Evolutionary conservation across 2,113 vertebrate genomes (phyloP).

Genomic region (Anolis carolinensis): DNA sequence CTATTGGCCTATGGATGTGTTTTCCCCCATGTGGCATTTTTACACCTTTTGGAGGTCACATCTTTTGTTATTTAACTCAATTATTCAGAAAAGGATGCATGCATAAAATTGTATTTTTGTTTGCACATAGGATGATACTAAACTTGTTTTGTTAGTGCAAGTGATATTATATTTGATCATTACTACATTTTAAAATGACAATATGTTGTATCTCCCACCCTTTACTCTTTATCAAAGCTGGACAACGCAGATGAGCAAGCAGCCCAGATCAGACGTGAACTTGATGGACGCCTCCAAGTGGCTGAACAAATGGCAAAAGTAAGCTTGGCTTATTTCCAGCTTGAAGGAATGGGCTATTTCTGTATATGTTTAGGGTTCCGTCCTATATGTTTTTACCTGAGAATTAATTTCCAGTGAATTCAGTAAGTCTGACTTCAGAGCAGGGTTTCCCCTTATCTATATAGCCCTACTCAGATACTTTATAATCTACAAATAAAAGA

Average conservation of each 20-base stretch:
- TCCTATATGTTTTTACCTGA: not conserved
- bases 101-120: not conserved
- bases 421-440: not conserved
- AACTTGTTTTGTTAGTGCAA: not conserved
- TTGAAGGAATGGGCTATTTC: not conserved
- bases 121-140: not conserved
- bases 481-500: too few species aligned
- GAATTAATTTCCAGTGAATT: not conserved
- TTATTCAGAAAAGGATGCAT: not conserved
- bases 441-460: not conserved
- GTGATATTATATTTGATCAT: not conserved
- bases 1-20: too few species aligned
- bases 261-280: slow-evolving; percentile 95
- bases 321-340: slow-evolving; percentile 43
- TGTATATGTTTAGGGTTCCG: not conserved
- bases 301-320: slow-evolving; percentile 92
- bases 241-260: slow-evolving; percentile 98
- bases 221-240: slow-evolving; percentile 73
- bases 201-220: not conserved
- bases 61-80: not conserved
- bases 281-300: slow-evolving; percentile 91
- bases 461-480: too few species aligned
- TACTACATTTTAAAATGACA: not conserved
- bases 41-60: too few species aligned
- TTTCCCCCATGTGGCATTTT: too few species aligned